Evolutionary conservation across 2,888 invertebrate species (phyloP).

Genomic region (Vanessa cardui): DNA sequence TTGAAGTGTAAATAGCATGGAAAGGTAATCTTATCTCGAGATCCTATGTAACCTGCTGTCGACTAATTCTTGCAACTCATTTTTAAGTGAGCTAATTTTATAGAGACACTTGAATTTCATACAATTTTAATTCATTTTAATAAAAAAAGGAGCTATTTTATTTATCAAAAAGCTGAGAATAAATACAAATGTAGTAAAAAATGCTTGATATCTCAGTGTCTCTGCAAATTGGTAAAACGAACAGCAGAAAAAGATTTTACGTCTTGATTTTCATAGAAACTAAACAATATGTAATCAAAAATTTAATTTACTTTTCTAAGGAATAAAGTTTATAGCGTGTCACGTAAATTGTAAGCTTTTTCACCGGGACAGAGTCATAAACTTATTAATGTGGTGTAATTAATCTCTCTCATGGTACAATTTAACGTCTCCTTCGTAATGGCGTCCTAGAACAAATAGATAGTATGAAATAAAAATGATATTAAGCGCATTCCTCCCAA

Average conservation of each 20-base stretch:
- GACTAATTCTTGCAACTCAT: no score
- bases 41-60: no score
- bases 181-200: neutral
- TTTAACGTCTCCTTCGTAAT: constrained; percentile 31
- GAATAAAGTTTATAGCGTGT: constrained; percentile 43
- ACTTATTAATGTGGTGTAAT: constrained; percentile 45
- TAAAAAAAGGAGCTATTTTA: no score
- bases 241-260: neutral
- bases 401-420: constrained; percentile 43
- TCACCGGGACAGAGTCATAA: constrained; percentile 45
- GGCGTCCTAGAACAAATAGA: constrained; percentile 16
- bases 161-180: no score
- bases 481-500: neutral
- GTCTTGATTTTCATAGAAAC: constrained; percentile 26
- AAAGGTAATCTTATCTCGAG: no score
- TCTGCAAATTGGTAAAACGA: no score
- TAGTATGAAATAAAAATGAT: neutral
- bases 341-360: constrained; percentile 46
- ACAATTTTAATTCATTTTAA: no score
- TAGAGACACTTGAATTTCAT: no score
- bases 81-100: no score
- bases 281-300: constrained; percentile 38
- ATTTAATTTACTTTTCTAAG: constrained; percentile 39
- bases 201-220: neutral
- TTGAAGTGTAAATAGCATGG: no score